Evolutionary conservation across 2,888 invertebrate genomes (phyloP), one percentile per base, ranked within the genome.

Genomic region (Noctua comes): DNA sequence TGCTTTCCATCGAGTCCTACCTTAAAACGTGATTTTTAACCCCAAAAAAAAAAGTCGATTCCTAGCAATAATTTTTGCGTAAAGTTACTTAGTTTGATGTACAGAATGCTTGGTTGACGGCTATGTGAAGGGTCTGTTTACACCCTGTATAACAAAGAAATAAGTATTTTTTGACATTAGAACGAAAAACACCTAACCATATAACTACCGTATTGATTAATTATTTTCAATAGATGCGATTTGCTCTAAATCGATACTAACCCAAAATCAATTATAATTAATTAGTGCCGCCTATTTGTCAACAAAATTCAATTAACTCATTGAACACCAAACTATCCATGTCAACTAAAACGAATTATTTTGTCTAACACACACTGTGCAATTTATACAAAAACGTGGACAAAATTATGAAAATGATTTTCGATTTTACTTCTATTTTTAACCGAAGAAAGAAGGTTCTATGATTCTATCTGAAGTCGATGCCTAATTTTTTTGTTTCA

Each of bases 311-410:
- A n/a, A 48, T 73, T 73, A 13, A n/a, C 18, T 6, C 13, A 51
- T 51, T 68, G 16, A 36, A 68, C 18, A 10, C 5, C 8, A 11
- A 57, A 24, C 3, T 43, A 31, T 68, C 16, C 5, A 51, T 59
- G 16, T 68, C 36, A 76, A 80, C 57, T 48, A 27, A 68, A 71
- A 81, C 36, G 24, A 66, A 83, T 72, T 48, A 69, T 62, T 62
- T 68, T 10, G 13, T n/a, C 24, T 51, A 48, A 59, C 21, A 43
- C 73, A n/a, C 76, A 64, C 62, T 82, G 79, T 4, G 36, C 5
- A 10, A n/a, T 0, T 48, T 21, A 11, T 43, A 27, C 7, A 57
- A 71, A 62, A 62, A 57, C 1, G 43, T 71, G 59, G 64, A 51
- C 62, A 73, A 73, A 71, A 73, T 43, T 24, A 24, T 40, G 11